These are phyloP conservation scores for Holocentrus rufus DNA, from an alignment of 2,797 vertebrate species.

Conservation along the genomic window DNA sequence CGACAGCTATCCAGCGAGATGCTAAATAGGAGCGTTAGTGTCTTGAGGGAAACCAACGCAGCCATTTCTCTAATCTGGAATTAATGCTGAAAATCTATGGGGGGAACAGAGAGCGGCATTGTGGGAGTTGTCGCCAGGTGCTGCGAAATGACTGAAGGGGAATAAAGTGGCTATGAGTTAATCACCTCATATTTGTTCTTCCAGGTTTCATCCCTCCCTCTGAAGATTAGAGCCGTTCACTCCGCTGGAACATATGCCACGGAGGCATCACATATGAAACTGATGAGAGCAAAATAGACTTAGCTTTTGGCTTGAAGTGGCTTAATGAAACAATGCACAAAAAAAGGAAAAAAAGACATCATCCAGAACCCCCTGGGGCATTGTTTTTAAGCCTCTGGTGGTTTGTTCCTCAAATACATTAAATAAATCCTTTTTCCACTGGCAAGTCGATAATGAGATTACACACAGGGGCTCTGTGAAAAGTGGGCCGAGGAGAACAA, in stretches of 20 bases:
- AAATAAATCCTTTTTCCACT: conserved; percentile 64
- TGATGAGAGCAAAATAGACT: conserved; percentile 50
- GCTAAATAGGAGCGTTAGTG: conserved; percentile 6
- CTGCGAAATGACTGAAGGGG: conserved; percentile 48
- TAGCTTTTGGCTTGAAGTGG: conserved; percentile 45
- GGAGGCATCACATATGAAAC: conserved; percentile 36
- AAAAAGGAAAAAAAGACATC: background rate
- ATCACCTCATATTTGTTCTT: conserved; percentile 72
- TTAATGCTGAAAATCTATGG: conserved; percentile 62
- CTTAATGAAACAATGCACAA: conserved; percentile 39
- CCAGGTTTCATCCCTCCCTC: conserved; percentile 62
- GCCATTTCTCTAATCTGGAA: conserved; percentile 65
- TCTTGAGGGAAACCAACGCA: background rate
- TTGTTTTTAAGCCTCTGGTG: conserved; percentile 48
- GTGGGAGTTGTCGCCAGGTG: conserved; percentile 60
- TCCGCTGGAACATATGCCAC: conserved; percentile 52
- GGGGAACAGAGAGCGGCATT: conserved; percentile 62
- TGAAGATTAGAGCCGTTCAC: conserved; percentile 57
- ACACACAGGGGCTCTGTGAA: conserved; percentile 45
- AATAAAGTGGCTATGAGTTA: conserved; percentile 66
- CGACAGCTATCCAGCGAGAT: conserved; percentile 31
- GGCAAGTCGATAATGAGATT: conserved; percentile 70
- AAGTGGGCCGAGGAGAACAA: conserved; percentile 48
- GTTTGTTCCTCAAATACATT: conserved; percentile 62
- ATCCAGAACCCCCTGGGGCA: conserved; percentile 31